Evolutionary conservation across 2,797 vertebrate species (phyloP).

Genomic region (Lindbergichthys nudifrons): DNA sequence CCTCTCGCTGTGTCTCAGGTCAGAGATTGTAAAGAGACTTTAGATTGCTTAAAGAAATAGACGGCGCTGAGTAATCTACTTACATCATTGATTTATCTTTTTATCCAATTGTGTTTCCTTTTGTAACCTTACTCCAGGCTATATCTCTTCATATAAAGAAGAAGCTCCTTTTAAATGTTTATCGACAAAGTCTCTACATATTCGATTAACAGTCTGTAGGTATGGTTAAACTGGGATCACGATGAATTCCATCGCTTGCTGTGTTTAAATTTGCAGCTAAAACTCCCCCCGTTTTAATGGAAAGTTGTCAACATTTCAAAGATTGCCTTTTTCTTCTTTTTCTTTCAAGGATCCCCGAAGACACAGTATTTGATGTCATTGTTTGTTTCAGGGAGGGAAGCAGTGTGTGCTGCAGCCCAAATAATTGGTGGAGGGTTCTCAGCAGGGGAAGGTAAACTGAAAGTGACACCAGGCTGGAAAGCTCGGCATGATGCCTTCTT

Average conservation of each 20-base stretch:
- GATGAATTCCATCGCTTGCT: slow-evolving; percentile 14
- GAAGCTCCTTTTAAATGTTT: slow-evolving; percentile 59
- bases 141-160: slow-evolving; percentile 67
- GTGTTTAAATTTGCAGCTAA: slow-evolving; percentile 41
- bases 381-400: slow-evolving; percentile 62
- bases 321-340: slow-evolving; percentile 22
- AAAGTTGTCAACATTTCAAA: slow-evolving; percentile 63
- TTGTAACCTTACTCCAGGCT: slow-evolving; percentile 69
- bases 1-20: slow-evolving; percentile 40
- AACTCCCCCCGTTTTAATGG: slow-evolving; percentile 31
- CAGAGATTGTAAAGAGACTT: slow-evolving; percentile 62
- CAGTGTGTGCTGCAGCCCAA: slow-evolving; percentile 70
- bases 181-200: slow-evolving; percentile 58
- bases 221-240: slow-evolving; percentile 39
- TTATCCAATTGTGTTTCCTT: slow-evolving; percentile 69
- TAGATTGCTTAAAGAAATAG: slow-evolving; percentile 72
- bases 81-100: slow-evolving; percentile 73
- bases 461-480: slow-evolving; percentile 76
- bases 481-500: slow-evolving; percentile 72
- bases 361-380: slow-evolving; percentile 69
- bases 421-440: slow-evolving; percentile 78
- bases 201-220: slow-evolving; percentile 62
- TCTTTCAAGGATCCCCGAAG: slow-evolving; percentile 61
- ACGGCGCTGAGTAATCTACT: slow-evolving; percentile 68
- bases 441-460: slow-evolving; percentile 82